phyloP scores from a whole-genome alignment of 2,888 invertebrate species.

The Desoria tigrina region DNA sequence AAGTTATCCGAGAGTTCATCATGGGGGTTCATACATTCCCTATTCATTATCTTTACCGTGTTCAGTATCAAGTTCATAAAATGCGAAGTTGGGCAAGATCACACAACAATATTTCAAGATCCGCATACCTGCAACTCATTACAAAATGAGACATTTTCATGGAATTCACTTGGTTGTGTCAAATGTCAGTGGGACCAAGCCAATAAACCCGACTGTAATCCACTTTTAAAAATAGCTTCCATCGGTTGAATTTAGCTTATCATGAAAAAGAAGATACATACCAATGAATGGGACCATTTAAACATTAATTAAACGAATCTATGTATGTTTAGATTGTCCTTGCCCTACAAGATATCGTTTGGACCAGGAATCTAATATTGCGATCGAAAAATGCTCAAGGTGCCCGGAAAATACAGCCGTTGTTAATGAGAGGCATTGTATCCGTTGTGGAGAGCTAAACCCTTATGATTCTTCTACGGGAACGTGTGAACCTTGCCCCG shows the following conservation, averaged over 20 bases:
- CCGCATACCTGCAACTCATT: constrained; percentile 24
- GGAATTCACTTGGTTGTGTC: constrained; percentile 36
- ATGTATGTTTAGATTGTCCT: constrained; percentile 31
- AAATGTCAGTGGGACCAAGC: constrained; percentile 41
- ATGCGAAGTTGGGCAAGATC: constrained; percentile 20
- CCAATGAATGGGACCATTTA: constrained; percentile 21
- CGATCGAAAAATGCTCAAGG: constrained; percentile 31
- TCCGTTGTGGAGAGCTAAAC: constrained; percentile 34
- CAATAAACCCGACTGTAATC: constrained; percentile 29
- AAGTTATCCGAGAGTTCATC: too few relatives aligned
- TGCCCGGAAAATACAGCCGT: constrained; percentile 38
- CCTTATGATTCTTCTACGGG: constrained; percentile 35
- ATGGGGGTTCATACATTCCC: too few relatives aligned
- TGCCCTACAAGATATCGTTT: constrained; percentile 26
- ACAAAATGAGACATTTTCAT: constrained; percentile 40
- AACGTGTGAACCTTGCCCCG: constrained; percentile 42
- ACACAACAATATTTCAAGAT: constrained; percentile 27
- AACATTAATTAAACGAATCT: constrained; percentile 19
- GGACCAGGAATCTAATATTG: constrained; percentile 4
- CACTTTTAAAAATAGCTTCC: constrained; percentile 13
- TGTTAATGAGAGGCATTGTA: constrained; percentile 38
- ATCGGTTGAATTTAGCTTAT: too few relatives aligned
- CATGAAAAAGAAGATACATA: too few relatives aligned
- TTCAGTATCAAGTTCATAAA: too few relatives aligned
- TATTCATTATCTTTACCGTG: too few relatives aligned